These are phyloP conservation scores for Microctenopoma steveboyesi DNA, from an alignment of 2,797 vertebrate species.

Conservation along the genomic window DNA sequence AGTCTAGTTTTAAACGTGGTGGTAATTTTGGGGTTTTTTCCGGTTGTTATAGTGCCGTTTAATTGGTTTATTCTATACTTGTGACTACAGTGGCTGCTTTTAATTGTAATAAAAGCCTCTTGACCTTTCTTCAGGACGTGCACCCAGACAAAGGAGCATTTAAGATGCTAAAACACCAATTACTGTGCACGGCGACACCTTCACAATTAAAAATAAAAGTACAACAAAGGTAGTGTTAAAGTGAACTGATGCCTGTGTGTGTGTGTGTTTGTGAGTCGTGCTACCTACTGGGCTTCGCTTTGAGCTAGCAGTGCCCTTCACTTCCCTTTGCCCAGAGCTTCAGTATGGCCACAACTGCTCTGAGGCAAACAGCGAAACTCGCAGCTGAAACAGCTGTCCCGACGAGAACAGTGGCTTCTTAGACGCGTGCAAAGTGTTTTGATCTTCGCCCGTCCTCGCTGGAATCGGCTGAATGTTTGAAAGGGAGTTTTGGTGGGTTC, in stretches of 20 bases:
- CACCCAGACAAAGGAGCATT: constrained; percentile 15
- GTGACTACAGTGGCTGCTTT: background rate
- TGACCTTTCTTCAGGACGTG: too few relatives aligned
- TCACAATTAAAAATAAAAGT: constrained; percentile 30
- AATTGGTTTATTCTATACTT: background rate
- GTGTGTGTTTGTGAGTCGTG: constrained; percentile 24
- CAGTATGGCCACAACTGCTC: constrained; percentile 47
- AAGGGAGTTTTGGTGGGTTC: background rate
- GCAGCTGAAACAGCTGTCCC: constrained; percentile 87
- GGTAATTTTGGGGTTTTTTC: too few relatives aligned
- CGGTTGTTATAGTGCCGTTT: too few relatives aligned
- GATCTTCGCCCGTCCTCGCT: constrained; percentile 42
- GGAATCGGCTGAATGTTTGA: background rate
- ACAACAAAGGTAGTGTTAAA: constrained; percentile 27
- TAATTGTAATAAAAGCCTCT: background rate
- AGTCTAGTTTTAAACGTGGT: too few relatives aligned
- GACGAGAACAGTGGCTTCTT: constrained; percentile 90
- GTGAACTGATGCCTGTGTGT: constrained; percentile 17
- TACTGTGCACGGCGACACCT: constrained; percentile 3
- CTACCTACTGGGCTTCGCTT: constrained; percentile 76
- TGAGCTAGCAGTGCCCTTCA: constrained; percentile 75
- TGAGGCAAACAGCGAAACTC: constrained; percentile 73
- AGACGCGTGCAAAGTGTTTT: constrained; percentile 73
- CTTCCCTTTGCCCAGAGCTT: constrained; percentile 79
- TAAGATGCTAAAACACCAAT: constrained; percentile 28